Base-by-base conservation (phyloP, 2,797 vertebrate genomes). In the Sarcoramphus papa region DNA sequence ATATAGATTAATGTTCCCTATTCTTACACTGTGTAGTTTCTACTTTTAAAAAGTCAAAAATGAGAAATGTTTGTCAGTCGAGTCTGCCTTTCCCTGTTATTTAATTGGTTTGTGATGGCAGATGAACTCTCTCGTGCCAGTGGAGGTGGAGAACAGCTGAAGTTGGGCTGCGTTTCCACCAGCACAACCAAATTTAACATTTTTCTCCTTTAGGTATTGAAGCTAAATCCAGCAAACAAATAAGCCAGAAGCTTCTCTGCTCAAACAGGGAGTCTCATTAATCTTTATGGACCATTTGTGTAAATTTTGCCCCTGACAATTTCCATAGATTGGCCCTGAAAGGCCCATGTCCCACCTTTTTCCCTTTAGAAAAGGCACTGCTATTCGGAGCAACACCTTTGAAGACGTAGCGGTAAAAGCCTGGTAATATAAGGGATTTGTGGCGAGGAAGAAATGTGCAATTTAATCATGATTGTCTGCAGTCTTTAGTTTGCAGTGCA, bases 401-500 rank as follows among this genome's bases (percentile, higher is more conserved):
- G 95, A 91, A 90, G 85, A 30, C 1, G 19, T 3, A 8, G 73
- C 24, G 2, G 63, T 91, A 53, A 94, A 93, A 95, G 47, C 79
- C 69, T 33, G 83, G 63, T 7, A 73, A 86, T 85, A 28, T 9
- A 33, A 60, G 74, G 80, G 85, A 24, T 85, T 85, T 84, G 43
- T 62, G 74, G 59, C 35, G 35, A 31, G 92, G 84, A 88, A 93
- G 91, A 73, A 93, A 33, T 4, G 56, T 83, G 82, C 84, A 73
- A 92, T 96, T 91, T 76, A 74, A 53, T 73, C 83, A 5, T 6
- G 57, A 69, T 70, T 73, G 83, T 88, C 89, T 45, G 70, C 72
- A 19, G 57, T 90, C 91, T 95, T 91, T 89, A 69, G 92, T 96
- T 95, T 74, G 41, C 96, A 31, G 35, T 54, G 70, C 96, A 56